Evolutionary conservation across 2,113 vertebrate species (phyloP).

Genomic region (Ginglymostoma cirratum): DNA sequence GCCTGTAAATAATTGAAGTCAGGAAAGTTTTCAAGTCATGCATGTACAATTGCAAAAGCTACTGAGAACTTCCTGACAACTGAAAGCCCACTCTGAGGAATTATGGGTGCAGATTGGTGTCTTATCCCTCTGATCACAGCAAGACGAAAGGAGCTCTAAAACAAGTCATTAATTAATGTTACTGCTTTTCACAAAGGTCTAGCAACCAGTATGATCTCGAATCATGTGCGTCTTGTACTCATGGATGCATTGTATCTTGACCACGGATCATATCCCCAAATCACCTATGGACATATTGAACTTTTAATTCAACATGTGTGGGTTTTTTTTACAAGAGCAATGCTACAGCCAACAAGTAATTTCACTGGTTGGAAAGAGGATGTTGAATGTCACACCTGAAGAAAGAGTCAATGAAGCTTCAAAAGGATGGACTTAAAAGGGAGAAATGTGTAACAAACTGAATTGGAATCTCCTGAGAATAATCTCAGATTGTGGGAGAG

Average conservation of each 20-base stretch:
- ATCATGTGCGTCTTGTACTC: background rate
- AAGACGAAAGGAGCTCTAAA: background rate
- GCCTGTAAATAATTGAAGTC: background rate
- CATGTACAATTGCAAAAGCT: background rate
- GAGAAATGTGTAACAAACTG: too few species aligned
- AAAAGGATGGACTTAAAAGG: too few species aligned
- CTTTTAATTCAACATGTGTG: too few species aligned
- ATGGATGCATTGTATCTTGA: background rate
- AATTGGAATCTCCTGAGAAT: too few species aligned
- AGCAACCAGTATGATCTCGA: background rate
- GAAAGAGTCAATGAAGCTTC: too few species aligned
- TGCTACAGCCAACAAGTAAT: too few species aligned
- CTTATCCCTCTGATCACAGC: background rate
- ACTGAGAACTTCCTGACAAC: background rate
- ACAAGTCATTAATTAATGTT: background rate
- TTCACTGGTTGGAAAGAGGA: too few species aligned
- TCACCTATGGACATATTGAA: too few species aligned
- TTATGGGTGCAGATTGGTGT: background rate
- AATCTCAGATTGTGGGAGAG: too few species aligned
- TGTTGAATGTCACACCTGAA: too few species aligned
- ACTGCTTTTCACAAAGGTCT: background rate
- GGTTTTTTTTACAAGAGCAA: too few species aligned
- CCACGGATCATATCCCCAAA: background rate
- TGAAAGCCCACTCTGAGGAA: background rate
- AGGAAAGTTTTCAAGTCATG: background rate